Percentiles rank a stretch among this genome's conserved stretches.
These are phyloP conservation scores for Gymnoscopelus microlampas DNA, from an alignment of 2,797 vertebrate genomes.

Conservation along the genomic window DNA sequence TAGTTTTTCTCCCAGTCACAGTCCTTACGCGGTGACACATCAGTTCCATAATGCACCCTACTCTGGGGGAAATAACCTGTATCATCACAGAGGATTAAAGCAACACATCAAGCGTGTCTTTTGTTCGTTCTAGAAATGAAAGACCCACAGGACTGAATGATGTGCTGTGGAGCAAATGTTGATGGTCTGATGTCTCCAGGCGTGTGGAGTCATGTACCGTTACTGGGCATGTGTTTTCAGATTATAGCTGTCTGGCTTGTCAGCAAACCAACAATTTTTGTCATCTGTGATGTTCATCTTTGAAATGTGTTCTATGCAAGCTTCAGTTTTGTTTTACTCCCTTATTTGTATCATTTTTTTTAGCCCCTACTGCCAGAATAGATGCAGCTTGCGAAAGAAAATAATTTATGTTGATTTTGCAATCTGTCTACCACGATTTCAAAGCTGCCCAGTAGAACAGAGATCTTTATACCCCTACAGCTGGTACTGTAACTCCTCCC, in stretches of 20 bases:
- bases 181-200: constrained; percentile 51
- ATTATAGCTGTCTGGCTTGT: constrained; percentile 62
- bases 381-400: no score
- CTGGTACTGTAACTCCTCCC: no score
- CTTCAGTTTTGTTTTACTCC: background rate
- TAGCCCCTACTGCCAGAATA: no score
- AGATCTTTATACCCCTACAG: no score
- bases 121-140: constrained; percentile 11
- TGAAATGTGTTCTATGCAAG: constrained; percentile 15
- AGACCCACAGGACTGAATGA: constrained; percentile 18
- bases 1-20: constrained; percentile 34
- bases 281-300: constrained; percentile 32
- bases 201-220: constrained; percentile 65
- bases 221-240: constrained; percentile 51
- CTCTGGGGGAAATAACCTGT: constrained; percentile 29
- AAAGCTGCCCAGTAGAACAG: no score
- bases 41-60: constrained; percentile 40
- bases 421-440: no score
- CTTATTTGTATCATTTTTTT: background rate
- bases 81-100: constrained; percentile 12
- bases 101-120: constrained; percentile 6
- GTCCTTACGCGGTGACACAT: background rate
- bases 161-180: constrained; percentile 27
- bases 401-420: no score
- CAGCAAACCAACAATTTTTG: constrained; percentile 62